These are phyloP conservation scores for Baryphthengus martii DNA, from an alignment of 2,113 vertebrate species.

Conservation along the genomic window DNA sequence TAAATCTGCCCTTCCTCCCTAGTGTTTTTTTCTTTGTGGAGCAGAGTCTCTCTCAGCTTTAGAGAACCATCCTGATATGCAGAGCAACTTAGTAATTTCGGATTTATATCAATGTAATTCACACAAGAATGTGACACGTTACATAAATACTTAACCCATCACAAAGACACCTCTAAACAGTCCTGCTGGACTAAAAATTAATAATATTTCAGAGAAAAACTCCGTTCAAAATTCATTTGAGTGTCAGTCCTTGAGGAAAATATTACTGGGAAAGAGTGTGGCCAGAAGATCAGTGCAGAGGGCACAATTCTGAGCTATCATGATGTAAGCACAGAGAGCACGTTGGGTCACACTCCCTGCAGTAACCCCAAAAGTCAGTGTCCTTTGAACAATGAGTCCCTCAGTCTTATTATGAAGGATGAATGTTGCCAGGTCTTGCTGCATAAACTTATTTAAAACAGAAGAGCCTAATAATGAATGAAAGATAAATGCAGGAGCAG, in stretches of 20 bases:
- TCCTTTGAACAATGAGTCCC: neutral
- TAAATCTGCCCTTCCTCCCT: neutral
- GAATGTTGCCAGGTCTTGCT: neutral
- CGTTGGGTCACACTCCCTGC: neutral
- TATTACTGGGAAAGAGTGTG: neutral
- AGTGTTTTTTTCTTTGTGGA: neutral
- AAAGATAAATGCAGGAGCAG: neutral
- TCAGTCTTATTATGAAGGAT: neutral
- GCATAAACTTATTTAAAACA: neutral
- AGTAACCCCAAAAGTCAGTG: neutral
- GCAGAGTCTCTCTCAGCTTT: neutral
- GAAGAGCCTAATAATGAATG: neutral
- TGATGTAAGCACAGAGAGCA: neutral
- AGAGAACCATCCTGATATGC: neutral
- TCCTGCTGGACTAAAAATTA: neutral
- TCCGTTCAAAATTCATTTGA: neutral
- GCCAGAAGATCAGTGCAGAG: neutral
- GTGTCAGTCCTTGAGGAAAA: neutral
- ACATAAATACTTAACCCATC: neutral
- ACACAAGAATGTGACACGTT: neutral
- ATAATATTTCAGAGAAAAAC: neutral
- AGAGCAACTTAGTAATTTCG: neutral
- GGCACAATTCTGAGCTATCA: neutral
- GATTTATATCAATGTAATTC: neutral
- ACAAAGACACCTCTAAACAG: neutral